These are phyloP conservation scores for Myioborus melanocephalus DNA, from an alignment of 2,797 vertebrate genomes.

Conservation along the genomic window DNA sequence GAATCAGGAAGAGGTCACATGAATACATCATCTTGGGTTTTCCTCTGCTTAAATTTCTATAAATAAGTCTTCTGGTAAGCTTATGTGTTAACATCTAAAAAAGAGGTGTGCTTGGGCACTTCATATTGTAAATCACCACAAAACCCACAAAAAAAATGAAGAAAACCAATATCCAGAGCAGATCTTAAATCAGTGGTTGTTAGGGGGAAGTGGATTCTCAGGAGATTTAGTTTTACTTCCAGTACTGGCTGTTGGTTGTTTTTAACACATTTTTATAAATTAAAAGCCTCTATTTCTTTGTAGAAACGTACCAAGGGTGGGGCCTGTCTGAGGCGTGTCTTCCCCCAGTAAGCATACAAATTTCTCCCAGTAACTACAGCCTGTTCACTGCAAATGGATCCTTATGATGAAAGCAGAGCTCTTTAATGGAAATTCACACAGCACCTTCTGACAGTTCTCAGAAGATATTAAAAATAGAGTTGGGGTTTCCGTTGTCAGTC, in stretches of 20 bases:
- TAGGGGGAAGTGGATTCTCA: neutral
- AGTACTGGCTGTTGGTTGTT: neutral
- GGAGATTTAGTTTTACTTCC: neutral
- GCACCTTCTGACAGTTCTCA: conserved; percentile 69
- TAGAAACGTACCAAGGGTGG: neutral
- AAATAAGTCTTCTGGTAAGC: neutral
- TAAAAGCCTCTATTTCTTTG: neutral
- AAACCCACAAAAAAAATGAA: neutral
- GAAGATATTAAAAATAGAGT: conserved; percentile 83
- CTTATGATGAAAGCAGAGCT: conserved; percentile 71
- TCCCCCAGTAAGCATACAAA: neutral
- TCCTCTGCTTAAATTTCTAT: neutral
- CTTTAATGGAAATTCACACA: conserved; percentile 83
- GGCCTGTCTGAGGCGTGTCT: neutral
- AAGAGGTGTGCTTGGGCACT: neutral
- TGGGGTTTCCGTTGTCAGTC: conserved; percentile 71
- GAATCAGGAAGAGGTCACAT: neutral
- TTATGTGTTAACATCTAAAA: neutral
- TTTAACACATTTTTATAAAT: neutral
- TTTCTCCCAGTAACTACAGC: conserved; percentile 64
- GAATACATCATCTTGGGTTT: neutral
- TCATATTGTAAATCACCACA: neutral
- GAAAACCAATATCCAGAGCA: neutral
- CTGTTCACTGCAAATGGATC: conserved; percentile 76
- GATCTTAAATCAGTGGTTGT: neutral